These are phyloP conservation scores for Cassiopea andromeda DNA, from an alignment of 30 jellyfish, hydroid and myxozoan species.

Conservation along the genomic window DNA sequence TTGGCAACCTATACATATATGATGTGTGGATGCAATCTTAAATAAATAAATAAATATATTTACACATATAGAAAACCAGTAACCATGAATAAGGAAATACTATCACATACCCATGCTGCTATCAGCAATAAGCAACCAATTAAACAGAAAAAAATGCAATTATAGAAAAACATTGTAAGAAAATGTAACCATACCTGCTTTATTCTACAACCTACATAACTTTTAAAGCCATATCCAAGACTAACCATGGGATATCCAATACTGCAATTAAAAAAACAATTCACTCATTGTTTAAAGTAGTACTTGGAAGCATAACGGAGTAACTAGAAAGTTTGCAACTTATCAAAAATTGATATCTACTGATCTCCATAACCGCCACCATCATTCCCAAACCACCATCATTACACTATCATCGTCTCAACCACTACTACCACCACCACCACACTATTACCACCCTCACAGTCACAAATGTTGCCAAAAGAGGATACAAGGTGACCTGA, in stretches of 20 bases:
- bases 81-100: no score
- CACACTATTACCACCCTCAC: neutral
- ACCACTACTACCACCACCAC: neutral
- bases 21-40: no score
- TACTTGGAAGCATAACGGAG: neutral
- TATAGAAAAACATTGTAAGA: neutral
- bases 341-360: neutral
- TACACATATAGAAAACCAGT: no score
- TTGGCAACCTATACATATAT: no score
- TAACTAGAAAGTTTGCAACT: neutral
- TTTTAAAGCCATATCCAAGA: constrained; percentile 98
- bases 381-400: neutral
- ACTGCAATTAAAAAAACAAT: constrained; percentile 36
- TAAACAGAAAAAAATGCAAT: neutral
- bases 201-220: constrained; percentile 94
- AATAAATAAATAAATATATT: no score
- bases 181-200: constrained; percentile 58
- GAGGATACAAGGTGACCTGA: no score
- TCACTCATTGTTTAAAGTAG: no score
- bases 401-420: neutral
- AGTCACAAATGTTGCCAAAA: neutral
- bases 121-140: no score
- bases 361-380: neutral
- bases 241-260: constrained; percentile 99
- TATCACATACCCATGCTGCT: no score